Base-by-base conservation (phyloP, 2,113 vertebrate genomes). In the Typhlomys cinereus region DNA sequence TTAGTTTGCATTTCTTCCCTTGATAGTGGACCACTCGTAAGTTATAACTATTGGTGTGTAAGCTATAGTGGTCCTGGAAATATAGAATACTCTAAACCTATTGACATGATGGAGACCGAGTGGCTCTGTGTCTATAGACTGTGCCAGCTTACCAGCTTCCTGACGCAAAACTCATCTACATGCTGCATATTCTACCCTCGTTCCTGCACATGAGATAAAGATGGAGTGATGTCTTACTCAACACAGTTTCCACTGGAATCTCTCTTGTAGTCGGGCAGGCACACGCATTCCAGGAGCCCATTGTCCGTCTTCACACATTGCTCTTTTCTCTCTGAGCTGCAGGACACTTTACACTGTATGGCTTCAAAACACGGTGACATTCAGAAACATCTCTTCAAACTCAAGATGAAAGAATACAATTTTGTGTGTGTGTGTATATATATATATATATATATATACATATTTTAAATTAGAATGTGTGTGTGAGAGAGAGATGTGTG, bases 161-260 rank as follows among this genome's bases (percentile, higher is more conserved):
- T 39, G 57, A 66, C 23, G 54, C 44, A 34, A 52, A 82, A 34
- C n/a, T n/a, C n/a, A 14, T 2, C 2, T 18, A 0, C 8, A 2
- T 3, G 18, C 41, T 34, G 15, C 27, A 71, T 79, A 20, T 14
- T 41, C 57, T 14, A 7, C 5, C 59, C 62, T 23, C 27, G 44
- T 48, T 76, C 27, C 44, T 61, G 39, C 29, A 29, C 29, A 20
- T 4, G 64, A 81, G 69, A 57, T 39, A 41, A 21, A 23, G 46
- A 69, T 6, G 41, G 31, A 52, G 11, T 29, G 34, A 12, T 39
- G 75, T 71, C 96, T 97, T 96, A 97, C 96, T 7, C 0, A 73
- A 73, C 41, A 39, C 96, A 97, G 12, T 0, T 29, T 1, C 0
- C 5, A 0, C 0, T 0, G 0, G 0, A 2, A 0, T 48, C 7